phyloP scores from a whole-genome alignment of 2,888 invertebrate genomes.

The Notodonta dromedarius region DNA sequence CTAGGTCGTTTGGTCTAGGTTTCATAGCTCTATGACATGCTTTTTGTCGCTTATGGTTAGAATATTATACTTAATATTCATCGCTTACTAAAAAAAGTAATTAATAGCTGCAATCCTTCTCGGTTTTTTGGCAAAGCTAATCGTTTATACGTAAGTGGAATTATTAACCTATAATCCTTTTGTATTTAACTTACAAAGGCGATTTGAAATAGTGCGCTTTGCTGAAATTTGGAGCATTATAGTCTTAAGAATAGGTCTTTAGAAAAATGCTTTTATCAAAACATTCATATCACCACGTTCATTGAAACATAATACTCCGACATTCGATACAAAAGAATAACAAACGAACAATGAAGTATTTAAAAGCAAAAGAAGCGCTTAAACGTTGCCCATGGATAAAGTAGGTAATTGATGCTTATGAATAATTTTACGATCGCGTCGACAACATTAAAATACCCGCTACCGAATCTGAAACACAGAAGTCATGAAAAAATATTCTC shows the following conservation, averaged over 20 bases:
- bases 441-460: conserved; percentile 42
- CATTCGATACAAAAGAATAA: conserved; percentile 45
- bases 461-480: conserved; percentile 76
- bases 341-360: conserved; percentile 33
- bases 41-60: too few species aligned
- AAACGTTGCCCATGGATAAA: conserved; percentile 34
- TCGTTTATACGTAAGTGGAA: too few species aligned
- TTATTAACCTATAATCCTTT: background rate
- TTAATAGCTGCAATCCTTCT: too few species aligned
- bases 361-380: conserved; percentile 41
- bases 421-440: conserved; percentile 39
- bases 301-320: conserved; percentile 53
- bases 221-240: background rate
- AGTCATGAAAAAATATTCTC: conserved; percentile 54
- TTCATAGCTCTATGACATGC: too few species aligned
- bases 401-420: conserved; percentile 17
- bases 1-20: too few species aligned
- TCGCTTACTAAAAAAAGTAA: too few species aligned
- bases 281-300: background rate
- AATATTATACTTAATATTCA: too few species aligned
- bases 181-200: background rate
- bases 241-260: background rate
- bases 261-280: background rate
- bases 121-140: too few species aligned
- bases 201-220: background rate